Base-by-base conservation (phyloP, 2,888 invertebrate species). In the Troides aeacus region DNA sequence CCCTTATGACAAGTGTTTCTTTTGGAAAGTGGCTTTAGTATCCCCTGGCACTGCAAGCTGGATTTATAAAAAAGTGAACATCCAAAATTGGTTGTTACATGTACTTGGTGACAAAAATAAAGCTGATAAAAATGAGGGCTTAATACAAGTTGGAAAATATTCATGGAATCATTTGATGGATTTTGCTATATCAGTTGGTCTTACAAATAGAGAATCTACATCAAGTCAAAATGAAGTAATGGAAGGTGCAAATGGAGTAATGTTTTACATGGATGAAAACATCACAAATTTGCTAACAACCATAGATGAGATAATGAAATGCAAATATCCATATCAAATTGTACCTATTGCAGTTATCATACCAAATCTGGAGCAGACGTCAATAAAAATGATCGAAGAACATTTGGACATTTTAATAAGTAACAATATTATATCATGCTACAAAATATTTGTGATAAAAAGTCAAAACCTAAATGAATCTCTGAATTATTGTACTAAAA, bases 1-100 rank as follows among this genome's bases (percentile, higher is more conserved):
- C 80, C 88, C 82, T 74, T 81, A 91, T 78, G 81, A 89, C 77
- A 86, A 88, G 82, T 85, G 86, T 77, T 83, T 89, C 81, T 81
- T 92, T 81, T 95, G 95, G 95, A 95, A 95, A 85, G 81, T 95
- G 50, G 91, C 94, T 7, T 80, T 95, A 64, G 93, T 94, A 10
- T 89, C 94, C 68, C 94, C 95, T 1, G 89, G 93, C 73, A 75
- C 87, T 63, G 80, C 81, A 30, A 89, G 93, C 78, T 90, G 91
- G 82, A 74, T 91, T 21, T 78, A 87, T 71, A 85, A 81, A 70
- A 88, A 89, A 72, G 84, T 93, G 75, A 84, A 93, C 72, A 78
- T 93, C 64, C 87, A 91, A 71, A 90, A 90, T 73, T 89, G 93
- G 85, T 76, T 94, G 68, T 75, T 86, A 62, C 84, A 89, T 72